These are phyloP conservation scores for Drosophila seguyi DNA, from an alignment of 1,140 invertebrate genomes.

Conservation along the genomic window DNA sequence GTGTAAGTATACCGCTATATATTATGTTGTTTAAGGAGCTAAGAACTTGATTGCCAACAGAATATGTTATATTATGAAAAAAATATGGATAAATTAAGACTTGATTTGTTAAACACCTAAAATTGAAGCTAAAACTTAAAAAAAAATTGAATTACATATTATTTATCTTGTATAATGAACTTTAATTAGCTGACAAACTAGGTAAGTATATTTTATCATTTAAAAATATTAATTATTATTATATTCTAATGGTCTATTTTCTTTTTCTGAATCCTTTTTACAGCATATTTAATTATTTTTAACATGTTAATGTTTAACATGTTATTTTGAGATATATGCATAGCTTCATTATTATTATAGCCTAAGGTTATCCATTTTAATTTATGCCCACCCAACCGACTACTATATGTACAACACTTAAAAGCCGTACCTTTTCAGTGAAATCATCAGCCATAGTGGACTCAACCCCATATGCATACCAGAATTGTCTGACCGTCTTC, in stretches of 20 bases:
- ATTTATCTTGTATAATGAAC: too few relatives aligned
- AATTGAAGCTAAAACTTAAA: too few relatives aligned
- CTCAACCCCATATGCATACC: constrained; percentile 26
- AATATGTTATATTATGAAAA: too few relatives aligned
- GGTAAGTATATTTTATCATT: neutral
- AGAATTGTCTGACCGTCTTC: constrained; percentile 13
- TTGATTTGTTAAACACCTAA: neutral
- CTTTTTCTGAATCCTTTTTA: neutral
- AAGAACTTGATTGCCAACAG: neutral
- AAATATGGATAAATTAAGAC: neutral
- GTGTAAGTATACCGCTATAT: neutral
- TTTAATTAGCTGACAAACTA: too few relatives aligned
- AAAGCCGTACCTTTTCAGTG: constrained; percentile 7
- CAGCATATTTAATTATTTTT: too few relatives aligned
- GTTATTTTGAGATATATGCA: neutral
- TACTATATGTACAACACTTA: neutral
- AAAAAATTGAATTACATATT: too few relatives aligned
- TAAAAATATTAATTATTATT: too few relatives aligned
- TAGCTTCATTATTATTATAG: neutral
- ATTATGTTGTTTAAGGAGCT: neutral
- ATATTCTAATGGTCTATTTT: neutral
- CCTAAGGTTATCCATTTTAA: constrained; percentile 1
- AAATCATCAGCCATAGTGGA: constrained; percentile 24
- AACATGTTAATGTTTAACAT: too few relatives aligned
- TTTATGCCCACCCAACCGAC: neutral